phyloP scores from a whole-genome alignment of 2,113 vertebrate genomes.

The Sylvia atricapilla region DNA sequence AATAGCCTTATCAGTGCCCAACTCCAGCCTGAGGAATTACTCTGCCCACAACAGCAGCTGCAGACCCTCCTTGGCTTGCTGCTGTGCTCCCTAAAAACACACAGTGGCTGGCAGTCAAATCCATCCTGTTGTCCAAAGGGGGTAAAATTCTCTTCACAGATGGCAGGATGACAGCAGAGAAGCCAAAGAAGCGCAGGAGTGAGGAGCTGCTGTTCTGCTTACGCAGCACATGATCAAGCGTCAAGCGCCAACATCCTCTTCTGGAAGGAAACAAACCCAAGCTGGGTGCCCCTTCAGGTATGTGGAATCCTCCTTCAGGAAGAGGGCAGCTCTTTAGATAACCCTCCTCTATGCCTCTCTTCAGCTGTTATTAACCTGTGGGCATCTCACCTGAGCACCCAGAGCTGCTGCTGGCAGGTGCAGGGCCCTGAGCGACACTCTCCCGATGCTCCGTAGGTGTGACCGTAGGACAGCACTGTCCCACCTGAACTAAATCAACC shows the following conservation, averaged over 20 bases:
- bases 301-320: background rate
- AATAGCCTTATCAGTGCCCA: background rate
- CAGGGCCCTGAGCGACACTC: fast-evolving
- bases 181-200: background rate
- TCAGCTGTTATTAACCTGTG: no score
- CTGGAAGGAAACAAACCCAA: background rate
- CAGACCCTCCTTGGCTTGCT: background rate
- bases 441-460: background rate
- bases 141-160: background rate
- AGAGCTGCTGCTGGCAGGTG: fast-evolving
- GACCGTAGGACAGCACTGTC: background rate
- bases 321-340: background rate
- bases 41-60: background rate
- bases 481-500: background rate
- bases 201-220: background rate
- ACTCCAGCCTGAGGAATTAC: background rate
- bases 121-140: background rate
- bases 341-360: fast-evolving
- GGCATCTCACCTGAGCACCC: background rate
- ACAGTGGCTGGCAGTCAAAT: background rate
- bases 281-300: fast-evolving
- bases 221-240: fast-evolving
- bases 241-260: background rate
- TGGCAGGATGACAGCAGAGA: background rate
- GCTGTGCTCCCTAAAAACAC: background rate